phyloP scores from a whole-genome alignment of 2,888 invertebrate genomes.

The Drosophila ustulata region DNA sequence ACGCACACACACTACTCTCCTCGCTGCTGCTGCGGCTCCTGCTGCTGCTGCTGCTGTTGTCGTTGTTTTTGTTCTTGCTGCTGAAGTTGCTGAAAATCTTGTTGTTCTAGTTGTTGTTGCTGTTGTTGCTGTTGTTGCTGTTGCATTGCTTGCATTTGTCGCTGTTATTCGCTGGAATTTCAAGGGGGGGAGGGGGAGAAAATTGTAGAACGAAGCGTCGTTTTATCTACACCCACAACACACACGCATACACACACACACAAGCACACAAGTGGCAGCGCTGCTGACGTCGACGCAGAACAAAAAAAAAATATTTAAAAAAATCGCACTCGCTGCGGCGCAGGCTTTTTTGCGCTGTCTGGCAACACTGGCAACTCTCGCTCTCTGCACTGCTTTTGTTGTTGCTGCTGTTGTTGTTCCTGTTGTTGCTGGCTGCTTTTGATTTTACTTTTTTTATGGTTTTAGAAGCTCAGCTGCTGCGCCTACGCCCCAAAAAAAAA shows the following conservation, averaged over 20 bases:
- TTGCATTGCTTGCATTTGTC: constrained; percentile 25
- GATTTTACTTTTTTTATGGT: neutral
- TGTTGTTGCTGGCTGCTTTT: constrained; percentile 4
- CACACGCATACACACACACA: constrained; percentile 2
- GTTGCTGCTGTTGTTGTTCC: constrained; percentile 7
- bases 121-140: constrained; percentile 17
- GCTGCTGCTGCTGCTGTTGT: constrained; percentile 31
- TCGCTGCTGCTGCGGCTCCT: constrained; percentile 33
- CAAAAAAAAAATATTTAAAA: constrained; percentile 5
- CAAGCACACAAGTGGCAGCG: constrained; percentile 11
- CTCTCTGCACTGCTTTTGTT: constrained; percentile 1
- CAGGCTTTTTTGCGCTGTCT: constrained; percentile 13
- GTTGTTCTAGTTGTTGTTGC: constrained; percentile 11
- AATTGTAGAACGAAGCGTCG: constrained; percentile 12
- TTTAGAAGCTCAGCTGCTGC: constrained; percentile 16
- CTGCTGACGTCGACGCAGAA: constrained; percentile 15
- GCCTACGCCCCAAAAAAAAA: constrained; percentile 27
- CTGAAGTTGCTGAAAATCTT: constrained; percentile 17
- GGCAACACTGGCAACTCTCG: constrained; percentile 45
- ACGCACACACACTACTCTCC: constrained; percentile 60
- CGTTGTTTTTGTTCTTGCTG: constrained; percentile 30
- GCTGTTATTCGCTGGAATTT: constrained; percentile 1
- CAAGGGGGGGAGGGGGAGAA: constrained; percentile 5
- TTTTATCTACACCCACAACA: constrained; percentile 53
- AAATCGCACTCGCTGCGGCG: constrained; percentile 39